phyloP scores from a whole-genome alignment of 2,113 vertebrate species.

The Muscicapa adusta region DNA sequence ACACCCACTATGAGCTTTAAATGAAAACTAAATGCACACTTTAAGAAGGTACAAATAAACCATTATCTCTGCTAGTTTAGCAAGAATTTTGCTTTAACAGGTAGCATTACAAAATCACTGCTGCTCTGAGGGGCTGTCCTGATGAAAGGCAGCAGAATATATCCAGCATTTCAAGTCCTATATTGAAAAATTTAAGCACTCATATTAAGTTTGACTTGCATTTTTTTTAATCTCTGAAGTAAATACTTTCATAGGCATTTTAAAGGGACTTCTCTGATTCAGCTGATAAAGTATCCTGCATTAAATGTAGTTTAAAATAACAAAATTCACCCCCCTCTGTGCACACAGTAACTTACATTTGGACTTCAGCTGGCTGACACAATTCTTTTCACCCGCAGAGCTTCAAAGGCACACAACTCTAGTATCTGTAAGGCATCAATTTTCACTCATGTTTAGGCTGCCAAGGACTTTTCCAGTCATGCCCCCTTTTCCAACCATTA shows the following conservation, averaged over 20 bases:
- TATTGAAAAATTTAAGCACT: not conserved
- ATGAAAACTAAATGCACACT: not conserved
- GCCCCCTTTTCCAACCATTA: not conserved
- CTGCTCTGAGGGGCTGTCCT: not conserved
- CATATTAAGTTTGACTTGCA: not conserved
- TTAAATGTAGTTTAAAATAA: not conserved
- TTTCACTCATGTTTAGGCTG: not conserved
- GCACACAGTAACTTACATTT: not conserved
- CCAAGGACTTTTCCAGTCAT: not conserved
- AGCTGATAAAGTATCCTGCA: accelerated
- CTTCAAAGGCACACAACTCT: not conserved
- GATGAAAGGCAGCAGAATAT: not conserved
- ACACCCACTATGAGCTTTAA: not conserved
- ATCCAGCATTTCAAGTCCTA: not conserved
- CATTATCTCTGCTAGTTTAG: not conserved
- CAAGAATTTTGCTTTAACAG: not conserved
- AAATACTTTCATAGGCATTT: not conserved
- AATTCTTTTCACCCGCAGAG: not conserved
- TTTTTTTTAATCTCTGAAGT: not conserved
- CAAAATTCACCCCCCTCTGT: not conserved
- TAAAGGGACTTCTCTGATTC: not conserved
- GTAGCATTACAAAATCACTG: not conserved
- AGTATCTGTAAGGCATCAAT: not conserved
- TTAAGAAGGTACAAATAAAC: not conserved
- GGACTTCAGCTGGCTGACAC: not conserved